A percentile compares a stretch with the other conserved stretches of the same genome.
Evolutionary conservation across 2,888 invertebrate species (phyloP).

Genomic region (Lottia gigantea): DNA sequence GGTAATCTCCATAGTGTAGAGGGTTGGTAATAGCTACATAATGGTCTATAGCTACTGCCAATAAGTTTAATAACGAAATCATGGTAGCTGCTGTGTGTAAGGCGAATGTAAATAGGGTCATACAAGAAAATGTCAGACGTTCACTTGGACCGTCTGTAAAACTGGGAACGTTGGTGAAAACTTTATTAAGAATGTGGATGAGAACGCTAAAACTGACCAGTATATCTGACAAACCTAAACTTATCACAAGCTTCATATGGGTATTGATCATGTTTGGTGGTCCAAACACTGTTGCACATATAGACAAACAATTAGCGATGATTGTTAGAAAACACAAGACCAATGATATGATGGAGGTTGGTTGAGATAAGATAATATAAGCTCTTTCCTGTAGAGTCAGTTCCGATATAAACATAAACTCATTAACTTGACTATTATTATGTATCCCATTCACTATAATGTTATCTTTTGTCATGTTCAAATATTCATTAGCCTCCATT

Average conservation of each 20-base stretch:
- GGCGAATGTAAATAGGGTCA: conserved; percentile 44
- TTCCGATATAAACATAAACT: conserved; percentile 1
- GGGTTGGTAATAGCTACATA: conserved; percentile 54
- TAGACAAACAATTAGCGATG: conserved; percentile 51
- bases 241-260: conserved; percentile 55
- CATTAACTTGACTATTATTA: background rate
- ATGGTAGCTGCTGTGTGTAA: conserved; percentile 50
- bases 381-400: conserved; percentile 32
- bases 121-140: conserved; percentile 41
- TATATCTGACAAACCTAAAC: conserved; percentile 51
- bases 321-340: conserved; percentile 45
- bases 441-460: too few relatives aligned
- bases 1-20: conserved; percentile 38
- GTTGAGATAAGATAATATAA: conserved; percentile 36
- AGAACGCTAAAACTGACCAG: conserved; percentile 51
- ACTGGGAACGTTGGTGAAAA: conserved; percentile 37
- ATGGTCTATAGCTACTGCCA: conserved; percentile 55
- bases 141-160: conserved; percentile 28
- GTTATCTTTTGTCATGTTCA: too few relatives aligned
- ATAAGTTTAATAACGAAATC: conserved; percentile 49
- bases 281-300: conserved; percentile 55
- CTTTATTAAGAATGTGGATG: conserved; percentile 44
- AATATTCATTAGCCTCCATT: too few relatives aligned
- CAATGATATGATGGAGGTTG: conserved; percentile 42
- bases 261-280: conserved; percentile 44